Percentiles rank a stretch among this genome's conserved stretches.
These are phyloP conservation scores for Epinephelus awoara DNA, from an alignment of 2,797 vertebrate genomes.

Conservation along the genomic window DNA sequence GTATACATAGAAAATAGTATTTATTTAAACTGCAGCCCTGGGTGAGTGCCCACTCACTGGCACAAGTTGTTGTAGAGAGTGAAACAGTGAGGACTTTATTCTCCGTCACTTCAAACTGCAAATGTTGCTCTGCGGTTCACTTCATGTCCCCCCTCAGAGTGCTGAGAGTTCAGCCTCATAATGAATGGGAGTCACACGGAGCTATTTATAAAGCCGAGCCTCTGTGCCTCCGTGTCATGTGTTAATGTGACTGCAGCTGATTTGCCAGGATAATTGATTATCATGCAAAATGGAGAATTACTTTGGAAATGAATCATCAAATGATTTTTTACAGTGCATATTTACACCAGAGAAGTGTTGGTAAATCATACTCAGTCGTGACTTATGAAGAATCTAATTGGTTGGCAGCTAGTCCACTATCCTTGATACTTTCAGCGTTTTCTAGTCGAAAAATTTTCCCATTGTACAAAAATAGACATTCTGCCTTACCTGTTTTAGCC, in stretches of 20 bases:
- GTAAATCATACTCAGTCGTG: neutral
- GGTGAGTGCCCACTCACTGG: slow-evolving; percentile 72
- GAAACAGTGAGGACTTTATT: slow-evolving; percentile 83
- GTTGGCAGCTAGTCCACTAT: slow-evolving; percentile 9
- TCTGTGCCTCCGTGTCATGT: slow-evolving; percentile 40
- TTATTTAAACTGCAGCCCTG: slow-evolving; percentile 76
- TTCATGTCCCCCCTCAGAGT: slow-evolving; percentile 57
- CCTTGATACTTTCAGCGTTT: slow-evolving; percentile 5
- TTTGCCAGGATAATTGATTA: slow-evolving; percentile 43
- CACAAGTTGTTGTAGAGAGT: slow-evolving; percentile 49
- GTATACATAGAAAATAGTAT: slow-evolving; percentile 73
- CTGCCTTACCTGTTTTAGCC: too few species aligned
- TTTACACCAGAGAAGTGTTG: slow-evolving; percentile 23
- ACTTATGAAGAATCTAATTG: slow-evolving; percentile 23
- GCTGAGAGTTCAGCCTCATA: slow-evolving; percentile 55
- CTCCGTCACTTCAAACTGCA: slow-evolving; percentile 62
- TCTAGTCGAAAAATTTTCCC: neutral
- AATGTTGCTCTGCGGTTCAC: slow-evolving; percentile 60
- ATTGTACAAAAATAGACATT: too few species aligned
- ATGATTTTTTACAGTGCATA: slow-evolving; percentile 14
- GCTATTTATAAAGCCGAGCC: slow-evolving; percentile 56
- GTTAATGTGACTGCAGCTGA: slow-evolving; percentile 40
- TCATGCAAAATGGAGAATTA: slow-evolving; percentile 37
- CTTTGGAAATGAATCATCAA: slow-evolving; percentile 30
- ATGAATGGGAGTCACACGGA: slow-evolving; percentile 67